phyloP scores from a whole-genome alignment of 2,888 invertebrate genomes.

The Masnerella sp. region DNA sequence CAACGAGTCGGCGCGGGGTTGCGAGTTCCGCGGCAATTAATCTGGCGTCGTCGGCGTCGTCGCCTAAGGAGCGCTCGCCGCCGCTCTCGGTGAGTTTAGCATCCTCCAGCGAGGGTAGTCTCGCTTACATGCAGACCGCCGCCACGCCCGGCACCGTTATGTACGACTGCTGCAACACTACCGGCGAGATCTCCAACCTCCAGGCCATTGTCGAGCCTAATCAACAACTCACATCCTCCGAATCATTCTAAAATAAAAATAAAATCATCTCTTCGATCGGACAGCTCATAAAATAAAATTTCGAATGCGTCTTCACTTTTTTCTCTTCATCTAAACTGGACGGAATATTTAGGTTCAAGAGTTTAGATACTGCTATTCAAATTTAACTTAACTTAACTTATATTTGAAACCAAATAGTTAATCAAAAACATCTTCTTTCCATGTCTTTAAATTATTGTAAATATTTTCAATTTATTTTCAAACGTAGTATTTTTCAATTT shows the following conservation, averaged over 20 bases:
- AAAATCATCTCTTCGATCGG: no score
- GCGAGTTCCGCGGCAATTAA: constrained; percentile 64
- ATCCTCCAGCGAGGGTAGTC: constrained; percentile 79
- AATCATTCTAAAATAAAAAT: constrained; percentile 43
- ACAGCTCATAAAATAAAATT: no score
- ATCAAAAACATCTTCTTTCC: no score
- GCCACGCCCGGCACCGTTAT: constrained; percentile 73
- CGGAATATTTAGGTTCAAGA: no score
- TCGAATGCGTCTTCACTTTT: no score
- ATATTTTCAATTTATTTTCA: no score
- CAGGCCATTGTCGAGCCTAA: constrained; percentile 79
- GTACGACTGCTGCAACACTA: constrained; percentile 76
- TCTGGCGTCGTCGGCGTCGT: constrained; percentile 73
- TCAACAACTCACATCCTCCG: constrained; percentile 46
- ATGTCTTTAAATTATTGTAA: no score
- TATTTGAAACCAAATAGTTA: no score
- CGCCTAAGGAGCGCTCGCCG: constrained; percentile 79
- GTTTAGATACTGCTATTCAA: no score
- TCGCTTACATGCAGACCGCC: constrained; percentile 76
- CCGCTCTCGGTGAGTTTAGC: constrained; percentile 82
- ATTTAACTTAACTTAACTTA: no score
- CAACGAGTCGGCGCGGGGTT: constrained; percentile 61
- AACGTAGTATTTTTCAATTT: no score
- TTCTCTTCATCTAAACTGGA: no score
- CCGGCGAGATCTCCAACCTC: constrained; percentile 81